phyloP scores from a whole-genome alignment of 2,113 vertebrate genomes.

The Rhabdomys dilectus region DNA sequence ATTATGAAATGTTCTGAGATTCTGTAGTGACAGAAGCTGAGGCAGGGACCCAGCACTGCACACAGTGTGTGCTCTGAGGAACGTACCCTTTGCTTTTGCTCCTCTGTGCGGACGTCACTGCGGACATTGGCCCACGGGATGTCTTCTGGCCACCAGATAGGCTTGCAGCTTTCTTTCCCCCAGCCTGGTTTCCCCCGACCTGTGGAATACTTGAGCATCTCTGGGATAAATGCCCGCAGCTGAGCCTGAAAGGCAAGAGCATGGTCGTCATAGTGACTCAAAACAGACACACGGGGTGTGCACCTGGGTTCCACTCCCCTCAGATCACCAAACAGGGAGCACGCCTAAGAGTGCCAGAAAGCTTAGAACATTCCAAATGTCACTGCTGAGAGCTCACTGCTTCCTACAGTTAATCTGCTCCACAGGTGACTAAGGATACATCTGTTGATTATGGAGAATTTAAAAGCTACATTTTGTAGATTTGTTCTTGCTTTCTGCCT shows the following conservation, averaged over 20 bases:
- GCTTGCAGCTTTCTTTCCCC: conserved; percentile 99
- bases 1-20: not conserved
- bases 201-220: conserved; percentile 99
- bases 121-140: conserved; percentile 99
- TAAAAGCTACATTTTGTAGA: conserved; percentile 18
- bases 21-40: not conserved
- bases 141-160: conserved; percentile 99
- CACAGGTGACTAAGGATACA: not conserved
- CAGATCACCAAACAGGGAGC: conserved; percentile 23
- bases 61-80: not conserved
- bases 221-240: conserved; percentile 98
- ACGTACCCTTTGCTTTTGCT: conserved; percentile 97
- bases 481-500: conserved; percentile 37
- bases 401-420: not conserved
- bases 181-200: conserved; percentile 98
- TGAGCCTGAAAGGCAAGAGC: conserved; percentile 91
- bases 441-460: not conserved
- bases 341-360: not conserved
- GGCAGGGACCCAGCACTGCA: not conserved
- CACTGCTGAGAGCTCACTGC: not conserved
- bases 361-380: not conserved
- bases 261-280: not conserved
- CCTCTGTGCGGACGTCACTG: conserved; percentile 97
- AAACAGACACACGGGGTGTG: rapidly evolving
- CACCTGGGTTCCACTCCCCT: rapidly evolving